Evolutionary conservation across 1,140 invertebrate genomes (phyloP), one percentile per base, ranked within the genome.

Genomic region (Linepithema humile): DNA sequence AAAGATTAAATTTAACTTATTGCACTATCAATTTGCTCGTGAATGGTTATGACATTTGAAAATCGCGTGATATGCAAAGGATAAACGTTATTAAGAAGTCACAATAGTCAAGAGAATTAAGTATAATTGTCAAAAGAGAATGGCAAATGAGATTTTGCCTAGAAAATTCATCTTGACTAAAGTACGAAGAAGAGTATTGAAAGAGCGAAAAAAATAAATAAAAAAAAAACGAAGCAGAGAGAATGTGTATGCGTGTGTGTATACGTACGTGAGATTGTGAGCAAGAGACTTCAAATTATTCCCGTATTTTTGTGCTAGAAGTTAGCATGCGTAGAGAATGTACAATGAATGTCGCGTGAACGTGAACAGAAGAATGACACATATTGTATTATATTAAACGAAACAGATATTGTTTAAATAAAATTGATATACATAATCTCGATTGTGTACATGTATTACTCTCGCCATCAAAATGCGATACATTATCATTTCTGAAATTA

Each of bases 381-480:
- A 91, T 91, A 92, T 92, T 93, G 92, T 93, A 93, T 94, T 90
- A 92, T 93, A 93, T 83, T 59, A 91, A 89, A 91, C 90, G 84
- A 93, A 92, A 86, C 90, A 90, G 77, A 92, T 91, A 92, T 93
- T 93, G 91, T 93, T 93, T 93, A 92, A 92, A 93, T 92, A 93
- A 93, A 93, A 92, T 93, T 92, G 88, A 93, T 93, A 93, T 93
- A 90, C 88, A 90, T 90, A 88, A 89, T 86, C 12, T 65, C 20
- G 62, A 65, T 3, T 20, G 12, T 20, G 32, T 26, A 17, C 26
- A 0, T 15, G 32, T 38, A 40, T 26, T 69, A n/a, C 35, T 29
- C 32, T 74, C 10, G 15, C 17, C 23, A 26, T 35, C 15, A 48
- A 26, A n/a, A n/a, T n/a, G n/a, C n/a, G n/a, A n/a, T n/a, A n/a